Base-by-base conservation (phyloP, 2,797 vertebrate species). In the Cossypha caffra region DNA sequence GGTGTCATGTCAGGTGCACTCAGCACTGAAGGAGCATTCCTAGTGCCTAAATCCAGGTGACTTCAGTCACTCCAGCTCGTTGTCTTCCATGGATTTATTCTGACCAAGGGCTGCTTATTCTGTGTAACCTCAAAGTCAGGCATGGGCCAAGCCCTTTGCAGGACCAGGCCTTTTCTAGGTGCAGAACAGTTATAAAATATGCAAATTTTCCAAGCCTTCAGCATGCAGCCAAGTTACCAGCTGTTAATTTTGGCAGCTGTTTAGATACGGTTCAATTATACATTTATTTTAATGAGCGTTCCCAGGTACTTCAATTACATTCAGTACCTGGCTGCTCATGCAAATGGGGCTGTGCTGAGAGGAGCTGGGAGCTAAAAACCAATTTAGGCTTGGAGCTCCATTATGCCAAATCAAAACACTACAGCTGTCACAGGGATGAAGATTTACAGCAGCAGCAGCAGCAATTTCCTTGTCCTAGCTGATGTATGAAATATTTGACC, bases 41-140 rank as follows among this genome's bases (percentile, higher is more conserved):
- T 38, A 92, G 95, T 97, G 96, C 97, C 97, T 97, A 75, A 86
- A 64, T 42, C 66, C 91, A 33, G 78, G 4, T 14, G 16, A 11
- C 48, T 5, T 54, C 23, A 54, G 84, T 91, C 93, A 16, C 62
- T 43, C 29, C 61, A 50, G 10, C 54, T 92, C 50, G 0, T 16
- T 43, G 79, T 91, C 85, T 92, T 90, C 87, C 78, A 8, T 1
- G 40, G 18, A 33, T 48, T 19, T 21, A 3, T 11, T 3, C 3
- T 31, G 87, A 64, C 75, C 40, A 61, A 68, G 3, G 67, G 75
- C 83, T 63, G 87, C 55, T 43, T 29, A 3, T 72, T 91, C 25
- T 1, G 26, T n/a, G 16, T 7, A 25, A 59, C 63, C 85, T 93
- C 90, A 16, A 38, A 62, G 45, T 38, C 40, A 57, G 74, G 86